Base-by-base conservation (phyloP, 2,113 vertebrate genomes). In the Nycticryphes semicollaris region DNA sequence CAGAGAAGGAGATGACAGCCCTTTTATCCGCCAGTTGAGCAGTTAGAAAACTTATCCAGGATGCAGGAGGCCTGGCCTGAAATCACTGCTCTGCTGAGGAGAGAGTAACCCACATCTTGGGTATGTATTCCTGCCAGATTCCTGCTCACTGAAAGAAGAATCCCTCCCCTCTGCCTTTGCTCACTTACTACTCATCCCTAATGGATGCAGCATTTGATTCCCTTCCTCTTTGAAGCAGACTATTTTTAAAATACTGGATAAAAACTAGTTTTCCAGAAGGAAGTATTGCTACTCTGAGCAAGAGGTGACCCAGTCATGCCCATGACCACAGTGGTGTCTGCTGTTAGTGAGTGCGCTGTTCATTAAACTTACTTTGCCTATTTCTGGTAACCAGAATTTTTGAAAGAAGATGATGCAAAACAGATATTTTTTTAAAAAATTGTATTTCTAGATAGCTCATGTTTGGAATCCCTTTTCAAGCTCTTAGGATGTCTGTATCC, bases 1-100 rank as follows among this genome's bases (percentile, higher is more conserved):
- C 93, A 94, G 95, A 94, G 67, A n/a, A 94, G 87, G 77, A 94
- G 89, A 95, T 96, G 94, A 95, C 93, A 97, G 84, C 39, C 81
- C 84, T 95, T 97, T 95, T 82, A 96, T 92, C 91, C 2, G 1
- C 74, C 86, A 79, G 48, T 60, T 33, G 69, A 94, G 87, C 53
- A 78, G 77, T 84, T 74, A 90, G 67, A 72, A 95, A 94, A 89
- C 80, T 87, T 78, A 89, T 56, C 56, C 89, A 75, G 77, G 57
- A 79, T 68, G 60, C 68, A 84, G 80, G 35, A 91, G 80, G 89
- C 73, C 89, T 92, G 64, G 56, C 60, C 73, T 94, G 81, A 87
- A 76, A 75, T 66, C 27, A 12, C 45, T 73, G 74, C 33, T 70
- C 69, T 90, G 78, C 88, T 79, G 79, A 83, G 76, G 64, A 75